Conservation (phyloP, 2,113 vertebrate species). For the Neofelis nebulosa region DNA sequence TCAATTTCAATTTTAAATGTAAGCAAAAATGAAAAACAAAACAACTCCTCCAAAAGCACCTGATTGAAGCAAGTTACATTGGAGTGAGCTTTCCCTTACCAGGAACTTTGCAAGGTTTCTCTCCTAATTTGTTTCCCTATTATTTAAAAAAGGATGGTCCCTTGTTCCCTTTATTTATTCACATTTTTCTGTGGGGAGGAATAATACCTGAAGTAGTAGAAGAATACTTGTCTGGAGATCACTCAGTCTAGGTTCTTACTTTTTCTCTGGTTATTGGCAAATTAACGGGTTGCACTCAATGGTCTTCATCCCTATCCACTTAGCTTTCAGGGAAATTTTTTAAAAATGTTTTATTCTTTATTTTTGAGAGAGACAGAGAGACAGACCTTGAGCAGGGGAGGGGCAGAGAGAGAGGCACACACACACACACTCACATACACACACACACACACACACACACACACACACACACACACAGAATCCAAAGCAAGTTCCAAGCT, state of each 20-base stretch:
- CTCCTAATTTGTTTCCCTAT: background rate
- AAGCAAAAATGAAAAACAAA: background rate
- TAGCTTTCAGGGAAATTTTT: background rate
- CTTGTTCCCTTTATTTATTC: background rate
- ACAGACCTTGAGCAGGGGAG: no score
- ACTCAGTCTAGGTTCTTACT: background rate
- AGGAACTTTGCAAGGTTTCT: background rate
- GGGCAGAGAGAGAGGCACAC: no score
- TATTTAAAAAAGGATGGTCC: background rate
- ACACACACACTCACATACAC: no score
- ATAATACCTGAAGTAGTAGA: background rate
- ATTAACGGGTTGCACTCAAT: background rate
- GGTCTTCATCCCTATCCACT: background rate
- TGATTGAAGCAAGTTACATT: background rate
- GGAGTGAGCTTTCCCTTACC: background rate
- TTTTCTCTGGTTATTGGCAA: background rate
- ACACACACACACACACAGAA: no score
- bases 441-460: no score
- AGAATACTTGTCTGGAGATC: background rate
- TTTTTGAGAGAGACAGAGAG: no score
- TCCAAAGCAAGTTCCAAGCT: no score
- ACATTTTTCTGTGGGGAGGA: background rate
- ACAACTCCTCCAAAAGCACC: background rate
- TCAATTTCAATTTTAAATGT: constrained; percentile 10
- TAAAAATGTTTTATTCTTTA: no score